Conservation (phyloP, 2,888 invertebrate species). For the Calameuta pallipes region DNA sequence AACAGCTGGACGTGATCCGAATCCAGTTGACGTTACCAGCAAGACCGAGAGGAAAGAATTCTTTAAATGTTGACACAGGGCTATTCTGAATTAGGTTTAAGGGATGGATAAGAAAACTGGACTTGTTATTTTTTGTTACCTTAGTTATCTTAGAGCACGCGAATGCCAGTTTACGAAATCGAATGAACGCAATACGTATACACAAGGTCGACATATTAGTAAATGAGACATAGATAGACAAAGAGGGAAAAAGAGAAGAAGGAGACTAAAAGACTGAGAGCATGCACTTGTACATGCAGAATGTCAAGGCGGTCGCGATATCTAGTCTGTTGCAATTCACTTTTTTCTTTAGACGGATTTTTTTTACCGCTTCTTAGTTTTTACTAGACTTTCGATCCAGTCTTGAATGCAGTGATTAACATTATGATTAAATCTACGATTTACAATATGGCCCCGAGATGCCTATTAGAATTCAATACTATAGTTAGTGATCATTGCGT, state of each 20-base stretch:
- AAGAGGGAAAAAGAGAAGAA: neutral
- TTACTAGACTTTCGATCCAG: neutral
- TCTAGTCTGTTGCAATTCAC: neutral
- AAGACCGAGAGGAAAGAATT: neutral
- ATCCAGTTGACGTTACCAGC: neutral
- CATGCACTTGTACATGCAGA: neutral
- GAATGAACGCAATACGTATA: neutral
- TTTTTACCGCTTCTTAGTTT: neutral
- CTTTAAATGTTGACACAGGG: neutral
- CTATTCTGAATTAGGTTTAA: neutral
- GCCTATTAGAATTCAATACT: neutral
- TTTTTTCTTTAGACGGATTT: neutral
- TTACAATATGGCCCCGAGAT: neutral
- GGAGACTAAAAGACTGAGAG: neutral
- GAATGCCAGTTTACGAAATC: neutral
- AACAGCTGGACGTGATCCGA: neutral
- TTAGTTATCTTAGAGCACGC: neutral
- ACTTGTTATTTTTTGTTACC: neutral
- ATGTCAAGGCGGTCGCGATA: neutral
- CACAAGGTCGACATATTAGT: neutral
- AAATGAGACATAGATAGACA: neutral
- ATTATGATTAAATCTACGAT: neutral
- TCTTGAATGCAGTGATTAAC: neutral
- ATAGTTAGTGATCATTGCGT: neutral
- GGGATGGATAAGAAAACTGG: neutral